Conservation (phyloP, 1,140 invertebrate genomes). For the Drosophila persimilis region DNA sequence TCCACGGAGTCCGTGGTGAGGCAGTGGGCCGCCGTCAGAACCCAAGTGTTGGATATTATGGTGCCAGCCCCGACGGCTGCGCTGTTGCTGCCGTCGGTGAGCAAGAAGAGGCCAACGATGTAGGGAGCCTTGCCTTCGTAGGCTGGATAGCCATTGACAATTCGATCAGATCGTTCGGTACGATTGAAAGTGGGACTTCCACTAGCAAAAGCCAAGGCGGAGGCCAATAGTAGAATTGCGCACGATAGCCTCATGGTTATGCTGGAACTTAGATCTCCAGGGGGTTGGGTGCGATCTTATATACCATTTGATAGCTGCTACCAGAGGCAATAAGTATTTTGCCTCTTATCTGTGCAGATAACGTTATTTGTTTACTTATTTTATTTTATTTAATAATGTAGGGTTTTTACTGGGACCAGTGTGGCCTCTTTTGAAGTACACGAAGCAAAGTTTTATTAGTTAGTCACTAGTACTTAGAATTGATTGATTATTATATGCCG, state of each 20-base stretch:
- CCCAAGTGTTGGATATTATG: conserved; percentile 84
- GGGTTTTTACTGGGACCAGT: no score
- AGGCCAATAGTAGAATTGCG: conserved; percentile 36
- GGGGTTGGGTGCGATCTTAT: background rate
- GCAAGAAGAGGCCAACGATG: conserved; percentile 82
- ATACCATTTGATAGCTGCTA: background rate
- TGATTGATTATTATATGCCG: no score
- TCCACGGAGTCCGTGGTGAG: conserved; percentile 45
- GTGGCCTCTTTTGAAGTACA: no score
- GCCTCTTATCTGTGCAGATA: no score
- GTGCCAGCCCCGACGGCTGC: conserved; percentile 84
- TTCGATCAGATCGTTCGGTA: conserved; percentile 20
- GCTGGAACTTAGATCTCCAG: background rate
- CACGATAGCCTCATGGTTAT: conserved; percentile 47
- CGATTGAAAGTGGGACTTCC: background rate
- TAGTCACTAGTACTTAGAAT: no score
- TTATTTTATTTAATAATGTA: no score
- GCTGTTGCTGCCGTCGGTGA: conserved; percentile 56
- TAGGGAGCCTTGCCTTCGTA: conserved; percentile 83
- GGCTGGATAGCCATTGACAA: conserved; percentile 60
- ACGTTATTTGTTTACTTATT: no score
- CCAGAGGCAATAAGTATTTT: no score
- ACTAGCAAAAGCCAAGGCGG: conserved; percentile 21
- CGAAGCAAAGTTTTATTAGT: no score
- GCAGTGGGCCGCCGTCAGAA: conserved; percentile 86